Evolutionary conservation across 30 jellyfish, hydroid and myxozoan genomes (phyloP), one percentile per base, ranked within the genome.

Genomic region (Haliclystus octoradiatus): DNA sequence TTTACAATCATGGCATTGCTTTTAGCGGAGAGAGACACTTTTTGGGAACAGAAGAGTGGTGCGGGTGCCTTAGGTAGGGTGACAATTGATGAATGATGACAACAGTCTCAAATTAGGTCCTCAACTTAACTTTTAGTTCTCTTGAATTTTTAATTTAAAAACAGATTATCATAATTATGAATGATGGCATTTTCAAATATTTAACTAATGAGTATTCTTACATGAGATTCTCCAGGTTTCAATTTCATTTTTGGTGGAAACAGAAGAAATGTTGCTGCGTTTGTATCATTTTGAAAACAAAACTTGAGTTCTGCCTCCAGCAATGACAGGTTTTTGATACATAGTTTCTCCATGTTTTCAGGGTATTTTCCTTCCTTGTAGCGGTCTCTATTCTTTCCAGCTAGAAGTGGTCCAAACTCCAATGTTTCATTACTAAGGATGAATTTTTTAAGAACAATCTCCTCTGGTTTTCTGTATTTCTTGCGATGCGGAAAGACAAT

Each of bases 281-380:
- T 88, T 14, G 94, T 66, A 52, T 88, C 97, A 26, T 63, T 76
- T 69, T 82, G 88, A 60, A 49, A 88, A 26, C 93, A 75, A 62
- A 80, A 88, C 2, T 91, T 65, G 26, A 88, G 72, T 62, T 88
- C 97, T 1, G 97, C 85, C n/a, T 81, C 89, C 93, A 88, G 69
- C 34, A 62, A 88, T 19, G 97, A 88, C 2, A 93, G 75, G 71
- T 88, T 88, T 31, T 82, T 67, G 26, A 88, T 71, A 66, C 95
- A 80, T 3, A 88, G 75, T 52, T 65, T 79, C 61, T 88, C 97
- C 97, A 74, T 88, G 51, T 88, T 88, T 68, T 88, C 97, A 0
- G 97, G 97, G 68, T 88, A 88, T 61, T 94, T 74, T 2, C 97
- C 97, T 35, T 88, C 97, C 25, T 94, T 70, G 81, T 88, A 88